Evolutionary conservation across 2,888 invertebrate genomes (phyloP).

Genomic region (Oxycera nigricornis): DNA sequence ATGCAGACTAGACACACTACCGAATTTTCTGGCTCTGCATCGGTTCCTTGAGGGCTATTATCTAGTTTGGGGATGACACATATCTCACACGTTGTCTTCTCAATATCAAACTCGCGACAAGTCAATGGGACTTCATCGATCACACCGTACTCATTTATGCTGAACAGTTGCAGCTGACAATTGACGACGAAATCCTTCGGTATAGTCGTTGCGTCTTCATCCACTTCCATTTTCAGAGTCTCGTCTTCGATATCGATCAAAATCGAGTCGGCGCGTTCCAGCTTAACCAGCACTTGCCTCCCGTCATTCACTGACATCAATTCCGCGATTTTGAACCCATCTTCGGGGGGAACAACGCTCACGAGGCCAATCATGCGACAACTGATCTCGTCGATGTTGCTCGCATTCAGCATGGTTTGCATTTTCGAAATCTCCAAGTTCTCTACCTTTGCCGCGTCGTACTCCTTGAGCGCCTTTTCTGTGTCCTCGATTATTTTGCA

Average conservation of each 20-base stretch:
- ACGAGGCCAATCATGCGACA: conserved; percentile 68
- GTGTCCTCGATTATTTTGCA: conserved; percentile 37
- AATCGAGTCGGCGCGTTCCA: conserved; percentile 58
- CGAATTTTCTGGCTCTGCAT: conserved; percentile 61
- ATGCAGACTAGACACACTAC: conserved; percentile 76
- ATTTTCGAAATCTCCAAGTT: conserved; percentile 9
- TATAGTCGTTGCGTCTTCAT: conserved; percentile 15
- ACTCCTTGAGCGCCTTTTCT: conserved; percentile 36
- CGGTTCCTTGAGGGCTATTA: conserved; percentile 54
- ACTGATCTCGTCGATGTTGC: conserved; percentile 54
- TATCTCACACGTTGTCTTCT: conserved; percentile 74
- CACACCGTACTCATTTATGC: conserved; percentile 46
- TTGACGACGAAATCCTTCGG: not conserved
- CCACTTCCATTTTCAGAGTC: conserved; percentile 50
- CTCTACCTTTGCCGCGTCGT: not conserved
- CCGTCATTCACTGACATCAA: conserved; percentile 75
- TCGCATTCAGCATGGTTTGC: not conserved
- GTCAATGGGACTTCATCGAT: conserved; percentile 69
- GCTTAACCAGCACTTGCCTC: conserved; percentile 69
- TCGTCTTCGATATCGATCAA: conserved; percentile 62
- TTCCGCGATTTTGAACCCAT: conserved; percentile 65
- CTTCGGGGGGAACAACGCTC: conserved; percentile 63
- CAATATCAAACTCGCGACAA: conserved; percentile 67
- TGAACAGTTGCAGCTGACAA: conserved; percentile 45
- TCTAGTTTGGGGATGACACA: conserved; percentile 70